These are phyloP conservation scores for Operophtera brumata DNA, from an alignment of 2,888 invertebrate genomes.

Conservation along the genomic window DNA sequence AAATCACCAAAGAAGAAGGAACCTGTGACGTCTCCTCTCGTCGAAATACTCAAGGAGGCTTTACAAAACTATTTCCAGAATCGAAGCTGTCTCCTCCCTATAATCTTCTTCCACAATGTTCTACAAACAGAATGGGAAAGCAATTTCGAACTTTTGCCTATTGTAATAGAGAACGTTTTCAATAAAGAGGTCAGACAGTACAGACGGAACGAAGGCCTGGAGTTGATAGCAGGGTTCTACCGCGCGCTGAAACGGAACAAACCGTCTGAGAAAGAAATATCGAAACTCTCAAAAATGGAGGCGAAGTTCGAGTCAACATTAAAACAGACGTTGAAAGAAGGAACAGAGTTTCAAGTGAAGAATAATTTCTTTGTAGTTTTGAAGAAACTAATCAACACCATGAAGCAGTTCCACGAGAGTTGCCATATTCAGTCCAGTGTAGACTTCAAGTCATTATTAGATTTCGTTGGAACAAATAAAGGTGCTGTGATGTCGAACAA, in stretches of 20 bases:
- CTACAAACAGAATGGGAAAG: conserved; percentile 84
- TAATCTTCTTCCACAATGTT: conserved; percentile 83
- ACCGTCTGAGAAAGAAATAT: conserved; percentile 53
- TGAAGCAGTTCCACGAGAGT: conserved; percentile 72
- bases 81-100: conserved; percentile 83
- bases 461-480: conserved; percentile 53
- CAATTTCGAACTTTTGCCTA: conserved; percentile 80
- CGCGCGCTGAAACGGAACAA: conserved; percentile 78
- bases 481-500: conserved; percentile 47
- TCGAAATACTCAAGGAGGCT: conserved; percentile 75
- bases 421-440: conserved; percentile 55
- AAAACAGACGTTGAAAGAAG: conserved; percentile 57
- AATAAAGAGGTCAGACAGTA: conserved; percentile 82
- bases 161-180: conserved; percentile 82
- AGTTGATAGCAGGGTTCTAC: conserved; percentile 84
- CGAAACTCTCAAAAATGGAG: conserved; percentile 68
- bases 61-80: conserved; percentile 82
- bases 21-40: conserved; percentile 52
- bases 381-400: conserved; percentile 75
- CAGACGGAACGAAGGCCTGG: conserved; percentile 84
- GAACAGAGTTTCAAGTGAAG: conserved; percentile 67
- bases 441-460: conserved; percentile 55
- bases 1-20: conserved; percentile 58
- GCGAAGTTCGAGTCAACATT: conserved; percentile 66
- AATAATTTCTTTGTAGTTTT: conserved; percentile 80